These are phyloP conservation scores for Phortica variegata DNA, from an alignment of 1,140 invertebrate genomes.

Conservation along the genomic window DNA sequence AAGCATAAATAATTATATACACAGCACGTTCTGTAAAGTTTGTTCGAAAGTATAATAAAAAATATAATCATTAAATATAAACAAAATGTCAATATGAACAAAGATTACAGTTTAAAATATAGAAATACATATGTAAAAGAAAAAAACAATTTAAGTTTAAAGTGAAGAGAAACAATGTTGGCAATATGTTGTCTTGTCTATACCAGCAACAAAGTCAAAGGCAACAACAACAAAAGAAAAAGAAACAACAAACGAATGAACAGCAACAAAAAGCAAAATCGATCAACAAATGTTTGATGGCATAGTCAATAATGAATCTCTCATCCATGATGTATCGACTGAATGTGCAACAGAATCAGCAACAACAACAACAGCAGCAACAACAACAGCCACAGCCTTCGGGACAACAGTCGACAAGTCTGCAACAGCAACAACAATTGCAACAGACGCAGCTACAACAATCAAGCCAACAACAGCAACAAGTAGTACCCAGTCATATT, in stretches of 20 bases:
- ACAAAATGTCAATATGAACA: not conserved
- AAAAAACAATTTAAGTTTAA: not conserved
- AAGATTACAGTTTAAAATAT: not conserved
- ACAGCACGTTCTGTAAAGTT: too few relatives aligned
- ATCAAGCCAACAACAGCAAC: constrained; percentile 20
- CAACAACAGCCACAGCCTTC: constrained; percentile 20
- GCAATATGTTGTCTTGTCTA: constrained; percentile 42
- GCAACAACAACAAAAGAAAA: constrained; percentile 14
- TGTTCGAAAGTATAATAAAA: too few relatives aligned
- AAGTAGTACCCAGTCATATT: constrained; percentile 43
- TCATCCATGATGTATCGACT: constrained; percentile 44
- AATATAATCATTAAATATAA: constrained; percentile 3
- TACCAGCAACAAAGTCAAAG: constrained; percentile 39
- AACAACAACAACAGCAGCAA: constrained; percentile 21
- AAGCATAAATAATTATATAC: too few relatives aligned
- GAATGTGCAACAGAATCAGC: constrained; percentile 40
- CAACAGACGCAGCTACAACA: too few relatives aligned
- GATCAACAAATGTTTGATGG: too few relatives aligned
- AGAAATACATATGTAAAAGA: not conserved
- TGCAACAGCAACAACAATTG: not conserved
- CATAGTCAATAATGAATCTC: not conserved
- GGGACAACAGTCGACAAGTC: constrained; percentile 16
- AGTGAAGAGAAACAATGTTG: constrained; percentile 9
- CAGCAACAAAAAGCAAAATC: constrained; percentile 9
- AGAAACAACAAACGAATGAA: constrained; percentile 21